Evolutionary conservation across 2,888 invertebrate species (phyloP).

Genomic region (Dioctria linearis): DNA sequence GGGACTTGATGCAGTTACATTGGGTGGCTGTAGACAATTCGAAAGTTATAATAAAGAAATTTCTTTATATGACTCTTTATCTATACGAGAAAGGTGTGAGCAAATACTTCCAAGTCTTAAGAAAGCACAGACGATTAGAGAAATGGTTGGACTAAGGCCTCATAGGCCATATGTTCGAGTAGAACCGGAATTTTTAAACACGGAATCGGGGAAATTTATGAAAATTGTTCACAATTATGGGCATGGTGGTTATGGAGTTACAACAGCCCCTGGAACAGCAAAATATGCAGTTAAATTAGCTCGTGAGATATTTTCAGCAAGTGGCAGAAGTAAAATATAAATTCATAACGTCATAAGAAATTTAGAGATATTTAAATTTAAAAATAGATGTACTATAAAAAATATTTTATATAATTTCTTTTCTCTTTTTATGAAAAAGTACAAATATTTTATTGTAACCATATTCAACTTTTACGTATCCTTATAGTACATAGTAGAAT

Average conservation of each 20-base stretch:
- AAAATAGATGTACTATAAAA: conserved; percentile 1
- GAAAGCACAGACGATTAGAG: conserved; percentile 74
- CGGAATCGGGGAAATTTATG: conserved; percentile 69
- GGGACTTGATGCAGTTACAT: conserved; percentile 79
- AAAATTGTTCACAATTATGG: conserved; percentile 94
- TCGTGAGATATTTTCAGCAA: conserved; percentile 72
- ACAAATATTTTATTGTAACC: background rate
- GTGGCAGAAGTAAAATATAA: conserved; percentile 65
- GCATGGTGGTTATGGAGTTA: conserved; percentile 94
- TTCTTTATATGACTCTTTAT: conserved; percentile 81
- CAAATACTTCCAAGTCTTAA: conserved; percentile 81
- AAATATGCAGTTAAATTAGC: conserved; percentile 82
- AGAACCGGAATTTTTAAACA: conserved; percentile 75
- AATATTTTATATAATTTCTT: background rate
- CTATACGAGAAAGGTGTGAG: conserved; percentile 85
- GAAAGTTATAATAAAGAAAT: conserved; percentile 81
- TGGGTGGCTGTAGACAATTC: conserved; percentile 90
- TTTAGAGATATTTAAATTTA: background rate
- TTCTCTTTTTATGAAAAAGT: no score
- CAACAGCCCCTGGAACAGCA: conserved; percentile 90
- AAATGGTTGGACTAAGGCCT: conserved; percentile 87
- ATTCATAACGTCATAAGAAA: no score
- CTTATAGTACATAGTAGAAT: no score
- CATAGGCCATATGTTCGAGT: conserved; percentile 83
- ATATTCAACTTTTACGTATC: background rate